Conservation (phyloP, 1,140 invertebrate species). For the Drosophila chauvacae region DNA sequence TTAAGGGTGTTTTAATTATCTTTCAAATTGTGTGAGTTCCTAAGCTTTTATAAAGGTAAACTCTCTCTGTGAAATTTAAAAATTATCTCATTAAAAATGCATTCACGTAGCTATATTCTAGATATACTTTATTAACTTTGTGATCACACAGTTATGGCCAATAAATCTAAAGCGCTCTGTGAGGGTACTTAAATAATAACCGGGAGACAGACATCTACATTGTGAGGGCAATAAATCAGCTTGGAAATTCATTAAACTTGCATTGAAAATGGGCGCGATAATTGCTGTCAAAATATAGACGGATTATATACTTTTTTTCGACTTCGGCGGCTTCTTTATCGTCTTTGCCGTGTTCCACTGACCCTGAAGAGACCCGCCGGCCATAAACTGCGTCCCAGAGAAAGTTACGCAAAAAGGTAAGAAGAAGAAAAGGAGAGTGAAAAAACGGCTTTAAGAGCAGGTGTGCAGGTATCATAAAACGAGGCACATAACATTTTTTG, state of each 20-base stretch:
- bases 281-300: slow-evolving; percentile 58
- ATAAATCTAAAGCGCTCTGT: background rate
- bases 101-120: background rate
- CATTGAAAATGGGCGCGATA: slow-evolving; percentile 58
- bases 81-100: background rate
- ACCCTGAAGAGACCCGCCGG: slow-evolving; percentile 58
- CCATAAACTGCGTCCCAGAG: slow-evolving; percentile 55
- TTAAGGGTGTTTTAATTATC: background rate
- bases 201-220: slow-evolving; percentile 1
- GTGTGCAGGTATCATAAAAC: slow-evolving; percentile 57
- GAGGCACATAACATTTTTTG: slow-evolving; percentile 45
- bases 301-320: slow-evolving; percentile 26
- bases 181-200: slow-evolving; percentile 5
- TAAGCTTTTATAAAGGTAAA: background rate
- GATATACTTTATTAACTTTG: background rate
- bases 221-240: slow-evolving; percentile 51
- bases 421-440: slow-evolving; percentile 22
- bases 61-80: background rate
- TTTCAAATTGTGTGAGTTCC: background rate
- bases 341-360: slow-evolving; percentile 53
- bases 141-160: background rate
- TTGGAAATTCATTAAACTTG: slow-evolving; percentile 55
- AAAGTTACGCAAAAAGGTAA: slow-evolving; percentile 72
- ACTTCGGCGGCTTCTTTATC: slow-evolving; percentile 41
- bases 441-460: slow-evolving; percentile 29